Base-by-base conservation (phyloP, 2,797 vertebrate genomes). In the Discoglossus pictus region DNA sequence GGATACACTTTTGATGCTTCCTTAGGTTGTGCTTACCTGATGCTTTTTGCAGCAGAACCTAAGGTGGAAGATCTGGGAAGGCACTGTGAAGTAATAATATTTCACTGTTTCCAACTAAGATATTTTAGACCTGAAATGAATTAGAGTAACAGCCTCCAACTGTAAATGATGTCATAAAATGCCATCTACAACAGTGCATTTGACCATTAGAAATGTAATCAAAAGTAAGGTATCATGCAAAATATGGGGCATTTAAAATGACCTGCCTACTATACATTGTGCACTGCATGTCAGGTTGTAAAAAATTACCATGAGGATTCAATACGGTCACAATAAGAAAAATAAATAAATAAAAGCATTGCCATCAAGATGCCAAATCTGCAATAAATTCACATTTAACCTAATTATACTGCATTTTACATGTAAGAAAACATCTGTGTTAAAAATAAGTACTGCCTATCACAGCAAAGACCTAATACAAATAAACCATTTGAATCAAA, bases 11-110 rank as follows among this genome's bases (percentile, higher is more conserved):
- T 85, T 83, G 81, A 88, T 85, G 87, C 83, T 87, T 94, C 92
- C 93, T 98, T 95, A 98, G 92, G 94, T 93, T 94, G 93, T 90
- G 94, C 97, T 99, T 99, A 99, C 97, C 97, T 99, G 96, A 89
- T 93, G 94, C 84, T 93, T 89, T 95, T 90, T 93, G 95, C 93
- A 94, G 96, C 96, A 97, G 94, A 98, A 98, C 94, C 95, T 99
- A 99, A 98, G 94, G 93, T 96, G 93, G 92, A 97, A 97, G 94
- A 91, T 95, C 94, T 92, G 93, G 95, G 93, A 89, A 87, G 94
- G 94, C 93, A 95, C 96, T 96, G 96, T 95, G 95, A 98, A 94
- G 91, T 92, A 96, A 93, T 96, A 93, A 94, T 93, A 94, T 88
- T 92, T 93, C 93, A 94, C 93, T 92, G 91, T 94, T 92, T 93